Percentiles rank a stretch among this genome's conserved stretches.
Evolutionary conservation across 2,888 invertebrate species (phyloP).

Genomic region (Scaeva pyrastri): DNA sequence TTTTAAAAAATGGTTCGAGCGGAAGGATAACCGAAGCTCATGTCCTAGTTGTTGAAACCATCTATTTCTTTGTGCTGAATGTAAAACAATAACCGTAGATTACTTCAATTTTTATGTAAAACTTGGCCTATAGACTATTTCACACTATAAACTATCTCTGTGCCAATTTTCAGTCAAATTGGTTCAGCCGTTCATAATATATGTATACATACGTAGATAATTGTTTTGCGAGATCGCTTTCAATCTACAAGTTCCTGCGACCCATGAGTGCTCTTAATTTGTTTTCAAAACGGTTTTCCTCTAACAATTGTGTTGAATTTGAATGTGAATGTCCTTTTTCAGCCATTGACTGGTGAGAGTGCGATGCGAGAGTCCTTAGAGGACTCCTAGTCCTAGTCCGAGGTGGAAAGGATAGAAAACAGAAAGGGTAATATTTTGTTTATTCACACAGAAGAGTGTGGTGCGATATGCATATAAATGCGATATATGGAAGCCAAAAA

Average conservation of each 20-base stretch:
- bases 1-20: no score
- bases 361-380: neutral
- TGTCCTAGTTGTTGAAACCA: no score
- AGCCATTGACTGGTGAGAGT: neutral
- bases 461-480: conserved; percentile 58
- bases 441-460: conserved; percentile 63
- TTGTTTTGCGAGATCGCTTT: no score
- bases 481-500: conserved; percentile 61
- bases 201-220: no score
- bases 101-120: no score
- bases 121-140: no score
- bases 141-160: no score
- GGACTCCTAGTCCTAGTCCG: neutral
- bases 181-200: no score
- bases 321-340: neutral
- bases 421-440: conserved; percentile 50
- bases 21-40: no score
- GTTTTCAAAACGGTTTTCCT: neutral
- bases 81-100: no score
- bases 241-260: conserved; percentile 26
- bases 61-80: no score
- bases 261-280: neutral
- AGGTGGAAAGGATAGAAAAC: neutral
- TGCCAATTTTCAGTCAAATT: no score
- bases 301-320: conserved; percentile 33